phyloP scores from a whole-genome alignment of 2,113 vertebrate species.

The Lethenteron camtschaticum region DNA sequence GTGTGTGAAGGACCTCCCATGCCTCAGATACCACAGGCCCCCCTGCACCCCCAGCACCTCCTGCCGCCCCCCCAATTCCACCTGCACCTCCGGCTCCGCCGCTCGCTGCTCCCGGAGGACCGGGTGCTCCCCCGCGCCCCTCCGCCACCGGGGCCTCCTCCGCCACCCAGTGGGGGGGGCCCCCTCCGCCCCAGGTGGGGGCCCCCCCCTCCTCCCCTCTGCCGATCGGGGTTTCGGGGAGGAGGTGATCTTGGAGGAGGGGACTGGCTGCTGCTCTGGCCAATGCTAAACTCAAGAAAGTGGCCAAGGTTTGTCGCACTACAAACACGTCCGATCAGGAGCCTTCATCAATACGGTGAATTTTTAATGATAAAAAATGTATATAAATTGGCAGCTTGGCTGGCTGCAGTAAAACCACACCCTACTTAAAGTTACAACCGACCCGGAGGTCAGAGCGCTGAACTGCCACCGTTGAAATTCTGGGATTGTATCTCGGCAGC shows the following conservation, averaged over 20 bases:
- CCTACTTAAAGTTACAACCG: too few species aligned
- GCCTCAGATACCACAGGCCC: too few species aligned
- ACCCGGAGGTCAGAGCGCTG: neutral
- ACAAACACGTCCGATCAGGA: neutral
- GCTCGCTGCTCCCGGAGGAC: neutral
- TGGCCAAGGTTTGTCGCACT: slow-evolving; percentile 31
- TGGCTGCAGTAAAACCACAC: neutral
- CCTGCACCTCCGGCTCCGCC: neutral
- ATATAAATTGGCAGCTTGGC: neutral
- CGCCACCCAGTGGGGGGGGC: neutral
- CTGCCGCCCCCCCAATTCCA: neutral
- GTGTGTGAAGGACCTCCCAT: too few species aligned
- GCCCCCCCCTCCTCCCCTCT: neutral
- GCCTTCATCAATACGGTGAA: neutral
- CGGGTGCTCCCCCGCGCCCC: neutral
- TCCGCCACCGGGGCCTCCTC: neutral
- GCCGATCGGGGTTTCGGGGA: neutral
- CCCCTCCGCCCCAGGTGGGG: neutral
- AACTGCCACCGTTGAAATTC: slow-evolving; percentile 14
- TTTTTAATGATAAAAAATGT: slow-evolving; percentile 3
- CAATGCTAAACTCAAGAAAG: slow-evolving; percentile 54
- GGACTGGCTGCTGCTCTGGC: slow-evolving; percentile 48
- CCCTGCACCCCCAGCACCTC: neutral
- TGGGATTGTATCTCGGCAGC: too few species aligned
- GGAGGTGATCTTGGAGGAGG: slow-evolving; percentile 11